Base-by-base conservation (phyloP, 2,797 vertebrate genomes). In the Pangasius larnaudii region DNA sequence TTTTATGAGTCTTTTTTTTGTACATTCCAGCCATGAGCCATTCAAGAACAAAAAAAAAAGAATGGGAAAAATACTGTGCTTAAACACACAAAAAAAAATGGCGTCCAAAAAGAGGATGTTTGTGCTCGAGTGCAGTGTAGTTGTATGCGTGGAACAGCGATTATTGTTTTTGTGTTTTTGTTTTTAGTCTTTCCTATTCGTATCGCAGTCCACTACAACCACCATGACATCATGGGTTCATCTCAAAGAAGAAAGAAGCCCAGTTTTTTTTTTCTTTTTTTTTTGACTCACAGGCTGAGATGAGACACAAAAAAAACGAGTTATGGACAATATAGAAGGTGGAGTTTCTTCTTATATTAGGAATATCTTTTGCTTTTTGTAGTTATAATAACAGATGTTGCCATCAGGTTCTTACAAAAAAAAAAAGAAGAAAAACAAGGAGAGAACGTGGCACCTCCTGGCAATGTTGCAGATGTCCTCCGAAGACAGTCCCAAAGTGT, bases 11-110 rank as follows among this genome's bases (percentile, higher is more conserved):
- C 36, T 74, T 51, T 92, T 91, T 94, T 92, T 94, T 90, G 91
- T 95, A 95, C 95, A 96, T 96, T 96, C 95, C 93, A 94, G 94
- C 93, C 95, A 95, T 96, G 95, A 93, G 94, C 95, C 95, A 93
- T 94, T 95, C 95, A 93, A 95, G 93, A 96, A 95, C 92, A 93
- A 93, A 92, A 85, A 93, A 92, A 85, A 69, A 59, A 80, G 90
- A 88, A 89, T 89, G 92, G 91, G 87, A 92, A 93, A 94, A 93
- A 90, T 90, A 79, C 92, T 63, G 84, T 84, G 83, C 88, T 71
- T 72, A 91, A 90, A 92, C 2, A 58, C 88, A 39, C 4, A 39
- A 39, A 39, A 39, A 83, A 85, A 90, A 88, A 30, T 49, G 69
- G 27, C 36, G 63, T 88, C 87, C 83, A 90, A 88, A 90, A 87